phyloP scores from a whole-genome alignment of 2,797 vertebrate genomes.

The Alauda arvensis region DNA sequence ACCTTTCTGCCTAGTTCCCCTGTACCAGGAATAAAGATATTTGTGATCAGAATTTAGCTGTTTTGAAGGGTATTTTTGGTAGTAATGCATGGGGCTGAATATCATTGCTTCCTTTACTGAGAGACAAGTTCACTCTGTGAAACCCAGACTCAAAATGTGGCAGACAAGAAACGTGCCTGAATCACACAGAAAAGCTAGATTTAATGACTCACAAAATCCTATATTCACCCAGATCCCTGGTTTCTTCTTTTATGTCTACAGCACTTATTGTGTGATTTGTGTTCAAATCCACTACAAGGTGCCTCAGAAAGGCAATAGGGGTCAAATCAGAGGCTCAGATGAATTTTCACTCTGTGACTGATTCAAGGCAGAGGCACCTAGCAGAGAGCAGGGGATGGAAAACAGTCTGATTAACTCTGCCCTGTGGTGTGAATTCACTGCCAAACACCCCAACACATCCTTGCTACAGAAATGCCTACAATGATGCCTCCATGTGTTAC shows the following conservation, averaged over 20 bases:
- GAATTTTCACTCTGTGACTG: background rate
- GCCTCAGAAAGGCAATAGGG: background rate
- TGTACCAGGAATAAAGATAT: conserved; percentile 15
- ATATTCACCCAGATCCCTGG: conserved; percentile 1
- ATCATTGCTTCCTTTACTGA: background rate
- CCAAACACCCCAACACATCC: rapidly evolving
- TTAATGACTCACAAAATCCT: conserved; percentile 22
- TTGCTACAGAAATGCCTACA: rapidly evolving
- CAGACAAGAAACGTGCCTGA: conserved; percentile 15
- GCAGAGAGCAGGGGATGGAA: background rate
- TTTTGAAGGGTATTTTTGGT: background rate
- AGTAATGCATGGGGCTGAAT: background rate
- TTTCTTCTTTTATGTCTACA: background rate
- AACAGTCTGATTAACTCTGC: background rate
- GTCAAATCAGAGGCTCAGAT: background rate
- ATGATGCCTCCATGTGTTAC: background rate
- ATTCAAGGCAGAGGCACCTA: background rate
- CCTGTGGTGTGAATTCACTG: background rate
- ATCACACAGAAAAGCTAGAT: conserved; percentile 8
- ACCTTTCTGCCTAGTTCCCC: conserved; percentile 4
- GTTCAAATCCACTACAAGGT: background rate
- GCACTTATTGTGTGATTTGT: background rate
- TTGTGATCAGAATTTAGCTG: conserved; percentile 25
- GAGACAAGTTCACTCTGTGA: background rate
- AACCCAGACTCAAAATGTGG: background rate